Evolutionary conservation across 2,113 vertebrate species (phyloP).

Genomic region (Lampris incognitus): DNA sequence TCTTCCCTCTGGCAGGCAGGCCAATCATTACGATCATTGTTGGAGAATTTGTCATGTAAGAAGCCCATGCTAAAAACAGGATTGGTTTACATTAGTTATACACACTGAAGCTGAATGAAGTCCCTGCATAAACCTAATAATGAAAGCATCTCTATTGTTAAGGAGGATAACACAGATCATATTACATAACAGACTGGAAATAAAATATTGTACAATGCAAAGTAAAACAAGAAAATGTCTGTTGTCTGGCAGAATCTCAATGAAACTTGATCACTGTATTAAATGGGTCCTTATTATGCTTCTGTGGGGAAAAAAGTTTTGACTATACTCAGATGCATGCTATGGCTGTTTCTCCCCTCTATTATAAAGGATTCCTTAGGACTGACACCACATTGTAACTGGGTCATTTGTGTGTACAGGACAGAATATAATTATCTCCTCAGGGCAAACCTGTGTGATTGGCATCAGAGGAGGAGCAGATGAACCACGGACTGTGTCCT

Average conservation of each 20-base stretch:
- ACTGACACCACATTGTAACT: slow-evolving; percentile 16
- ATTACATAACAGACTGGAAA: neutral
- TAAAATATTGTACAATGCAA: neutral
- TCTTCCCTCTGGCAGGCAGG: slow-evolving; percentile 91
- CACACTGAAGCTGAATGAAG: neutral
- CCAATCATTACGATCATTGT: slow-evolving; percentile 98
- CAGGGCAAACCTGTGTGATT: slow-evolving; percentile 21
- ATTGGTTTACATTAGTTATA: slow-evolving; percentile 11
- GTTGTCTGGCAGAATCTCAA: neutral
- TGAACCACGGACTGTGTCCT: neutral
- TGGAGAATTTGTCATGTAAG: slow-evolving; percentile 97
- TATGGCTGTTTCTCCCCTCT: neutral
- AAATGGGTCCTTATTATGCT: too few species aligned
- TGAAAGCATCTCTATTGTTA: too few species aligned
- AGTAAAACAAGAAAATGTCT: neutral
- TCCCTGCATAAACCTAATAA: neutral
- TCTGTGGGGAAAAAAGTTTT: neutral
- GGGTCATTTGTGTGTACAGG: slow-evolving; percentile 12
- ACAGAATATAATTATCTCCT: slow-evolving; percentile 43
- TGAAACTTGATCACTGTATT: neutral
- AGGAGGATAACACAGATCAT: neutral
- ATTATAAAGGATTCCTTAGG: neutral
- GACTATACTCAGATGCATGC: neutral
- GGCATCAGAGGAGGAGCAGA: slow-evolving; percentile 5
- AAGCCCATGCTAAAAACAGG: slow-evolving; percentile 89